Percentiles rank a stretch among this genome's conserved stretches.
These are phyloP conservation scores for Tetragnatha versicolor DNA, from an alignment of 1,140 invertebrate species.

Conservation along the genomic window DNA sequence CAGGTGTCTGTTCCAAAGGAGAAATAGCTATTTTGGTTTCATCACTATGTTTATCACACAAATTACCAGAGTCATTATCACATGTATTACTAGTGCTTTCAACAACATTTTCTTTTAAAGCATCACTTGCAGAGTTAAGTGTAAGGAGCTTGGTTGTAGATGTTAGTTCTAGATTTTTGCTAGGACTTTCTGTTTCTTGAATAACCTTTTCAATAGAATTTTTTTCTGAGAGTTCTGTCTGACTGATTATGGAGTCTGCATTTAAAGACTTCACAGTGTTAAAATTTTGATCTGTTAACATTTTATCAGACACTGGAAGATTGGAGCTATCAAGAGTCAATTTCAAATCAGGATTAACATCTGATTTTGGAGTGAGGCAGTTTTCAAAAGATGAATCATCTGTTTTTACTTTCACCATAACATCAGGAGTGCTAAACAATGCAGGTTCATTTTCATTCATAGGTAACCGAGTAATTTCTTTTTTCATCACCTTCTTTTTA, in stretches of 20 bases:
- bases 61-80: neutral
- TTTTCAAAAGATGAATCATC: conserved; percentile 16
- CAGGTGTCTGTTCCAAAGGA: neutral
- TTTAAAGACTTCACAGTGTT: neutral
- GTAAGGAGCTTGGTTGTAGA: too few species aligned
- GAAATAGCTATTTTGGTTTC: neutral
- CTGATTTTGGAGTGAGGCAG: neutral
- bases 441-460: conserved; percentile 66
- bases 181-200: neutral
- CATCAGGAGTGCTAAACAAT: conserved; percentile 79
- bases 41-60: neutral
- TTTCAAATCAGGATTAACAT: neutral
- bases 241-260: neutral
- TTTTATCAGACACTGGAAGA: neutral
- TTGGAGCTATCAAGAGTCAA: neutral
- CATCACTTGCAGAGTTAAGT: too few species aligned
- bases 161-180: neutral
- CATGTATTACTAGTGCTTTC: too few species aligned
- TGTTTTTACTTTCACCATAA: conserved; percentile 66
- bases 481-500: neutral
- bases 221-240: neutral
- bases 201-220: neutral
- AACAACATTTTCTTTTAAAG: neutral
- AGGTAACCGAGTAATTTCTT: conserved; percentile 6
- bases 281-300: neutral